Evolutionary conservation across 2,888 invertebrate genomes (phyloP).

Genomic region (Lithophane semibrunnea): DNA sequence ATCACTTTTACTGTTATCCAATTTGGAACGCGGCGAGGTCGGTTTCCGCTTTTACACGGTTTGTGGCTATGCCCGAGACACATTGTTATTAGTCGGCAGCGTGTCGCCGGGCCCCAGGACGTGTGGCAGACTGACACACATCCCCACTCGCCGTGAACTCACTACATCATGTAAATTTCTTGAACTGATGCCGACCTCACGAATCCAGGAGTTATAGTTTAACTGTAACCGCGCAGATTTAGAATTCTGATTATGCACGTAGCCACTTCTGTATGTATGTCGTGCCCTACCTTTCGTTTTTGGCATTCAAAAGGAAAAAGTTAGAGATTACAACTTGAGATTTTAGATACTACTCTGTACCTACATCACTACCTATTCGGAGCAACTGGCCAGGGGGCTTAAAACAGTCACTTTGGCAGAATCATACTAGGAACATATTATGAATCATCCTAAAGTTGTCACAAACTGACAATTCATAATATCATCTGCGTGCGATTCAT

Average conservation of each 20-base stretch:
- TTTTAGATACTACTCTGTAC: slow-evolving; percentile 11
- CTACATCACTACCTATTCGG: neutral
- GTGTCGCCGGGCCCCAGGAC: slow-evolving; percentile 82
- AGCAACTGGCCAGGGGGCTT: neutral
- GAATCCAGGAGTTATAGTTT: slow-evolving; percentile 63
- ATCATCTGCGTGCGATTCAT: too few relatives aligned
- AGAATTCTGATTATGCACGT: slow-evolving; percentile 65
- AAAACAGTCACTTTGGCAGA: too few relatives aligned
- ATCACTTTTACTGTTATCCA: slow-evolving; percentile 90
- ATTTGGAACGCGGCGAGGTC: slow-evolving; percentile 87
- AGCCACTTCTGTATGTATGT: slow-evolving; percentile 46
- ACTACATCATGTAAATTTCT: slow-evolving; percentile 59
- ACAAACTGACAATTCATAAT: too few relatives aligned
- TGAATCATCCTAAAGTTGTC: too few relatives aligned
- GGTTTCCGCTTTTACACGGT: slow-evolving; percentile 90
- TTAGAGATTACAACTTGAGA: neutral
- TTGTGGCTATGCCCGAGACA: slow-evolving; percentile 83
- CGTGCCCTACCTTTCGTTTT: slow-evolving; percentile 37
- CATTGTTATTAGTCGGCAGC: slow-evolving; percentile 85
- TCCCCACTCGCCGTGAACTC: slow-evolving; percentile 62
- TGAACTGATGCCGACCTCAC: slow-evolving; percentile 53
- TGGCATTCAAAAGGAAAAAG: slow-evolving; percentile 35
- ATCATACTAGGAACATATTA: too few relatives aligned
- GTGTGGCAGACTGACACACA: slow-evolving; percentile 85
- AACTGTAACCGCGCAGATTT: slow-evolving; percentile 59